phyloP scores from a whole-genome alignment of 2,888 invertebrate species.

The Hypena proboscidalis region DNA sequence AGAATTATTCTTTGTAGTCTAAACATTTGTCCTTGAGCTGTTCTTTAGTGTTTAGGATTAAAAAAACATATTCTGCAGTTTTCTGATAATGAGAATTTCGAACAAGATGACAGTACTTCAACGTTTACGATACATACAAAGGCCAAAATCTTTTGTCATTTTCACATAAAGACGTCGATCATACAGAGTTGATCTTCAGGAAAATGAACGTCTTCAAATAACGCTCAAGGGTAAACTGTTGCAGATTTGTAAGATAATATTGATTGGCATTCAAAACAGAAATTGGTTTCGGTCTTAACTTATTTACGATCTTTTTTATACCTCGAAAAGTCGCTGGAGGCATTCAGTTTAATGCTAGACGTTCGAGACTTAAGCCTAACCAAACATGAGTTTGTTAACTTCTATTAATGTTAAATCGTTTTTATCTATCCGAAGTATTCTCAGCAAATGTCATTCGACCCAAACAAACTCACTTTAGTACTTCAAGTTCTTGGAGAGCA shows the following conservation, averaged over 20 bases:
- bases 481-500: conserved; percentile 38
- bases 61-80: no score
- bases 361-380: conserved; percentile 17
- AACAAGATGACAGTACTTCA: no score
- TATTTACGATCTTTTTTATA: conserved; percentile 38
- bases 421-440: conserved; percentile 37
- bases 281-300: conserved; percentile 18
- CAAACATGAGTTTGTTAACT: conserved; percentile 27
- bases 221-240: conserved; percentile 1
- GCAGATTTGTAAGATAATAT: conserved; percentile 22
- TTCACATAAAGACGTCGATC: neutral
- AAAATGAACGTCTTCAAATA: conserved; percentile 2
- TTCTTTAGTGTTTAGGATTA: no score
- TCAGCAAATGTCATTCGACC: conserved; percentile 53
- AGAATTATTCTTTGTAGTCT: no score
- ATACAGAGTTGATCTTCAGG: neutral
- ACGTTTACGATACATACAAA: no score
- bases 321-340: conserved; percentile 26
- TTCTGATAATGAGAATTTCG: no score
- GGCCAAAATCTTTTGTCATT: neutral
- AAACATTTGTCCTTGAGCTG: no score
- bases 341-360: conserved; percentile 27
- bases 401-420: conserved; percentile 44
- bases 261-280: conserved; percentile 31
- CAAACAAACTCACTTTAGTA: conserved; percentile 59